Evolutionary conservation across 2,888 invertebrate genomes (phyloP), one percentile per base, ranked within the genome.

Genomic region (Corythucha ciliata): DNA sequence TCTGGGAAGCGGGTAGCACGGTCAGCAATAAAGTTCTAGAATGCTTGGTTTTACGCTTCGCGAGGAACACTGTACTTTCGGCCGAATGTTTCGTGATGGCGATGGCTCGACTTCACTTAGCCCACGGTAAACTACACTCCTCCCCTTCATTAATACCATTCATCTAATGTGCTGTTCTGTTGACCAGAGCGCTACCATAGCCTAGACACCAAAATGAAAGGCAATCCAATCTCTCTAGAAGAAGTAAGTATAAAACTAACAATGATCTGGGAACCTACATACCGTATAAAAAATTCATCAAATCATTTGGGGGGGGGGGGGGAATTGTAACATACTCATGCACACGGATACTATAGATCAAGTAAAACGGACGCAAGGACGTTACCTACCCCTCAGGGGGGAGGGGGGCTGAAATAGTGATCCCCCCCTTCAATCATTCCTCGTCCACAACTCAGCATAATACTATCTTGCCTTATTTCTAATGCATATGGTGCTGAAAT

Each of bases 1-100:
- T 82, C 57, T 74, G 80, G 79, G 80, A 82, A 65, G 81, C 83
- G 27, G 76, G 79, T 20, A 74, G 77, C 62, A 77, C 74, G 59
- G 81, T 82, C 54, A 79, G 79, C 68, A 83, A 81, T 69, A 84
- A 83, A 71, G 83, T 83, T 46, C 73, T 83, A 58, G 82, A 82
- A 71, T 78, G 80, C 64, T 69, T 81, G 50, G 79, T 81, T 57
- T 69, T 80, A 59, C 70, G 81, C 57, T 81, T 77, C 69, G 76
- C 80, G 57, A 76, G 76, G 63, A 75, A 75, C 64, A 69, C 72
- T 48, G 63, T 71, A 41, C 67, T 80, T 36, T 72, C 76, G 2
- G 72, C 77, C 2, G 79, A 79, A 64, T 74, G 74, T 54, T 80
- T 76, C 67, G 68, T 80, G 33, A 74, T 79, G 73, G 78, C 80